A percentile compares a stretch with the other conserved stretches of the same genome.
Conservation (phyloP, 2,888 invertebrate genomes). For the Archips crataeganus region DNA sequence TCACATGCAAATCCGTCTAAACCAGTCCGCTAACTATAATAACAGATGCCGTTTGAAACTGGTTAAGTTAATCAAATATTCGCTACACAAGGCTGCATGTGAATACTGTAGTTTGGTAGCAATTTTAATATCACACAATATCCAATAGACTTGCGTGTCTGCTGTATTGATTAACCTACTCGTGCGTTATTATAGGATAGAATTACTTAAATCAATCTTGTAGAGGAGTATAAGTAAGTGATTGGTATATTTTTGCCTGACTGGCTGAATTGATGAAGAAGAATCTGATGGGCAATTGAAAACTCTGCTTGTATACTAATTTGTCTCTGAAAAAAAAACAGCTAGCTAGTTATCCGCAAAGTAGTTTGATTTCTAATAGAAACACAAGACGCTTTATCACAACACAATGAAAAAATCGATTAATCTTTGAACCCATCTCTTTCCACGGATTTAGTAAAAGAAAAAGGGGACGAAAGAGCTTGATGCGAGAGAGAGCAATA, state of each 20-base stretch:
- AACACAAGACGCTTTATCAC: no score
- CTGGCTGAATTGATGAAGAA: no score
- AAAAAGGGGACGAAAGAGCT: no score
- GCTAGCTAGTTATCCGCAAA: no score
- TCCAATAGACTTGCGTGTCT: constrained; percentile 9
- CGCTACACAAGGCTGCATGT: constrained; percentile 13
- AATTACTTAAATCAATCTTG: background rate
- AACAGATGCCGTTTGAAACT: constrained; percentile 14
- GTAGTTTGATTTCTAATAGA: no score
- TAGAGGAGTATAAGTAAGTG: background rate
- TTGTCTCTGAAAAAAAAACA: no score
- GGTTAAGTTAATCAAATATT: constrained; percentile 18
- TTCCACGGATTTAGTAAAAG: no score
- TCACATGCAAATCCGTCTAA: constrained; percentile 29
- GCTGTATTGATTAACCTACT: background rate
- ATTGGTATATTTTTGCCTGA: background rate
- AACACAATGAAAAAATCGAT: no score
- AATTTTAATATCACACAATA: constrained; percentile 16
- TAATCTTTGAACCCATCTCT: no score
- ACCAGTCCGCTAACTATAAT: constrained; percentile 18
- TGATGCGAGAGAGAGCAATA: no score
- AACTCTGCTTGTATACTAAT: no score
- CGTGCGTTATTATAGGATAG: constrained; percentile 3
- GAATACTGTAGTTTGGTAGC: constrained; percentile 10
- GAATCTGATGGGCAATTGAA: no score